Base-by-base conservation (phyloP, 2,888 invertebrate species). In the Stegana nigrithorax region DNA sequence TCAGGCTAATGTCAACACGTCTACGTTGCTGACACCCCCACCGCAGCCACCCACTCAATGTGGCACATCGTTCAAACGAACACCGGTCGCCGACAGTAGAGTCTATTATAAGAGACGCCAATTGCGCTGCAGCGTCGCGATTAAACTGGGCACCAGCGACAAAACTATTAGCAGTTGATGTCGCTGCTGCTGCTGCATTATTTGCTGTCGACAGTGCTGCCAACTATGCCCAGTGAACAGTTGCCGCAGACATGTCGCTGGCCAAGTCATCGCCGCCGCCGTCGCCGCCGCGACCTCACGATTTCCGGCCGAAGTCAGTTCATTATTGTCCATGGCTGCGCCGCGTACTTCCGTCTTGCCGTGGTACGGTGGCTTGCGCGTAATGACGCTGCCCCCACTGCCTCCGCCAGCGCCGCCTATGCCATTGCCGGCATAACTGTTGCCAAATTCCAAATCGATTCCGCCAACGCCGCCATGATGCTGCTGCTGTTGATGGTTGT, bases 281-380 rank as follows among this genome's bases (percentile, higher is more conserved):
- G 67, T 66, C 50, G 66, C 60, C 27, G 26, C 55, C 27, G 67
- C 64, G 14, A 44, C 21, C n/a, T n/a, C n/a, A n/a, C n/a, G n/a
- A n/a, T n/a, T n/a, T n/a, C n/a, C n/a, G 25, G 64, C 70, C 71
- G 78, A 74, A 62, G 80, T 72, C 65, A 81, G 71, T 66, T 80
- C 84, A 73, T 84, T 84, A 77, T 82, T 82, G 75, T 83, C 82
- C 75, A 80, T 73, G 67, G 74, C 73, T 26, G 68, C 68, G 36
- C 75, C 78, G 69, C 80, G 76, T 65, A 78, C 78, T 67, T 83
- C 81, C 58, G 82, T 74, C 60, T 81, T 73, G 65, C 78, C 67
- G 64, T 71, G 79, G 78, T 80, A 80, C 66, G 84, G 75, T 63
- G 86, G 83, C 75, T 84, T 85, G 62, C 85, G 82, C 61, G 85